Percentiles rank a stretch among this genome's conserved stretches.
Conservation (phyloP, 2,888 invertebrate genomes). For the Lithophane ornitopus region DNA sequence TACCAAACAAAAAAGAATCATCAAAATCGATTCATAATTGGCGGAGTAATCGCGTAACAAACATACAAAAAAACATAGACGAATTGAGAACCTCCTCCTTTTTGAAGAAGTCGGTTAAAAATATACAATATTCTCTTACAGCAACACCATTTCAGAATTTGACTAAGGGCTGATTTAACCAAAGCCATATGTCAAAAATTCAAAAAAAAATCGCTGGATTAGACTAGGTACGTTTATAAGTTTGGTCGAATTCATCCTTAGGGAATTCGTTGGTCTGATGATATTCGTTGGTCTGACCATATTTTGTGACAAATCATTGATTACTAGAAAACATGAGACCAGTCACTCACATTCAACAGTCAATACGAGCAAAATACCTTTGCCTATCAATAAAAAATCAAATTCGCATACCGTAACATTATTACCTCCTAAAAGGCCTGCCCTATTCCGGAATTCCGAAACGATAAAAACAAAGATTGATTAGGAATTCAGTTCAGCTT, state of each 20-base stretch:
- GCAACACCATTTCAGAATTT: neutral
- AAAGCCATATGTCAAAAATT: no score
- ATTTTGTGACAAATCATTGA: neutral
- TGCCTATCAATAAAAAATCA: conserved; percentile 18
- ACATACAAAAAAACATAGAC: no score
- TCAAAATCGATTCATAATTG: no score
- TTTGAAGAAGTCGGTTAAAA: no score
- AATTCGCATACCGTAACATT: conserved; percentile 24
- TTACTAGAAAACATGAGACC: neutral
- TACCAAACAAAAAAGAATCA: no score
- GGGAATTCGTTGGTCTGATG: neutral
- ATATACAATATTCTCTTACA: neutral
- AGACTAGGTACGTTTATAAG: no score
- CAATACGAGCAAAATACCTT: neutral
- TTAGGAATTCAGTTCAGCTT: conserved; percentile 41
- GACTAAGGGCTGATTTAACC: no score
- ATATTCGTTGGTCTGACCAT: neutral
- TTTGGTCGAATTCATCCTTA: no score
- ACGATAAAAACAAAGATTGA: conserved; percentile 57
- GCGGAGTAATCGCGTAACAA: no score
- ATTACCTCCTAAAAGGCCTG: conserved; percentile 31
- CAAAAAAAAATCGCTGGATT: no score
- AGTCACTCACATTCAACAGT: neutral
- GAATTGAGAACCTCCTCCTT: no score
- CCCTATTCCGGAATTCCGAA: conserved; percentile 31